These are phyloP conservation scores for Opisthograptis luteolata DNA, from an alignment of 2,888 invertebrate genomes.

Conservation along the genomic window DNA sequence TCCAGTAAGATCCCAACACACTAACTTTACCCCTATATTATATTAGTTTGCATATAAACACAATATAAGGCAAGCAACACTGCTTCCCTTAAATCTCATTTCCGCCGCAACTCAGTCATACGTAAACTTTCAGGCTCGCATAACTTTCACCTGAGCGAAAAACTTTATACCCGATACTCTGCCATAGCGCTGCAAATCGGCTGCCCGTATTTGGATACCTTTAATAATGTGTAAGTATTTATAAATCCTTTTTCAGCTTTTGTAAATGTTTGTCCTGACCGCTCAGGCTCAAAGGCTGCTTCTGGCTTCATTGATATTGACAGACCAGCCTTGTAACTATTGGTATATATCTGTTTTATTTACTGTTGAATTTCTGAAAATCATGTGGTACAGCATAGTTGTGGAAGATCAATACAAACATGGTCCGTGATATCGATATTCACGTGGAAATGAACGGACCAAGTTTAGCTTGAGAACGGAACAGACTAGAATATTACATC, in stretches of 20 bases:
- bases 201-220: slow-evolving; percentile 89
- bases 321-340: no score
- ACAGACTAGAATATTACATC: no score
- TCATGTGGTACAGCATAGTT: no score
- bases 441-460: no score
- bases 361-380: no score
- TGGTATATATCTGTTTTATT: no score
- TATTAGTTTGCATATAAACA: slow-evolving; percentile 23
- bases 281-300: no score
- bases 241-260: not conserved
- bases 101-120: slow-evolving; percentile 22
- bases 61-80: slow-evolving; percentile 19
- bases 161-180: slow-evolving; percentile 90
- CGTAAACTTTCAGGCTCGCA: slow-evolving; percentile 78
- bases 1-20: not conserved
- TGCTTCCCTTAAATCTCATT: slow-evolving; percentile 20
- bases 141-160: slow-evolving; percentile 90
- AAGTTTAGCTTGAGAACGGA: no score
- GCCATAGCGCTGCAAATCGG: slow-evolving; percentile 91
- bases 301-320: no score
- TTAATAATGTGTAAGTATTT: slow-evolving; percentile 87
- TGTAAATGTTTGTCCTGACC: no score
- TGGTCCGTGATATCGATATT: no score
- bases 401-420: no score
- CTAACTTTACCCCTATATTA: slow-evolving; percentile 11